Percentiles rank a stretch among this genome's conserved stretches.
These are phyloP conservation scores for Cyclopterus lumpus DNA, from an alignment of 2,797 vertebrate genomes.

Conservation along the genomic window DNA sequence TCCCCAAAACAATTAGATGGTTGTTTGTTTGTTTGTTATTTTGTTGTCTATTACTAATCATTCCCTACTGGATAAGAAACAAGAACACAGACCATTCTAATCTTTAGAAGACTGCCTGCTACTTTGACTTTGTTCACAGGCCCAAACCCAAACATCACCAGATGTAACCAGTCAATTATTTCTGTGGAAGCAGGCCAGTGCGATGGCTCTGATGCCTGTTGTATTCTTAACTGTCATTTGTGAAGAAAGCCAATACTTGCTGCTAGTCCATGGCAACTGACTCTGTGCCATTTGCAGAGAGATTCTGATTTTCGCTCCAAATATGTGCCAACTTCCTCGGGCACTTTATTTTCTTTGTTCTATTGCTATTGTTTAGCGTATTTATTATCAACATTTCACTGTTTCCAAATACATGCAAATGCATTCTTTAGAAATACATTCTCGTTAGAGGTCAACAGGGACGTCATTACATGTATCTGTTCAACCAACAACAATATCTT, in stretches of 20 bases:
- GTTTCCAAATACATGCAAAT: not conserved
- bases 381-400: not conserved
- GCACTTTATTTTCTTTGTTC: not conserved
- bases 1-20: not conserved
- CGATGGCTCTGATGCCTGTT: slow-evolving; percentile 7
- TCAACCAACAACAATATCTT: not conserved
- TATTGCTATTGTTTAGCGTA: not conserved
- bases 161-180: slow-evolving; percentile 64
- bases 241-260: slow-evolving; percentile 26
- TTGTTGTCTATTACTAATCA: not conserved
- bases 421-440: not conserved
- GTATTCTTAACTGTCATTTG: slow-evolving; percentile 49
- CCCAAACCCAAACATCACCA: slow-evolving; percentile 49
- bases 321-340: not conserved
- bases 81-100: slow-evolving; percentile 2
- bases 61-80: not conserved
- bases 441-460: not conserved
- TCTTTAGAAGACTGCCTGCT: slow-evolving; percentile 20
- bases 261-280: slow-evolving; percentile 25
- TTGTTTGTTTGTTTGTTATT: slow-evolving; percentile 1
- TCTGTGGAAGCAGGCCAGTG: slow-evolving; percentile 52
- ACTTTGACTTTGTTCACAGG: slow-evolving; percentile 7
- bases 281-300: slow-evolving; percentile 17
- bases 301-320: not conserved
- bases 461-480: not conserved